Percentiles rank a stretch among this genome's conserved stretches.
phyloP scores from a whole-genome alignment of 2,888 invertebrate species.

The Drosophila barbarae region DNA sequence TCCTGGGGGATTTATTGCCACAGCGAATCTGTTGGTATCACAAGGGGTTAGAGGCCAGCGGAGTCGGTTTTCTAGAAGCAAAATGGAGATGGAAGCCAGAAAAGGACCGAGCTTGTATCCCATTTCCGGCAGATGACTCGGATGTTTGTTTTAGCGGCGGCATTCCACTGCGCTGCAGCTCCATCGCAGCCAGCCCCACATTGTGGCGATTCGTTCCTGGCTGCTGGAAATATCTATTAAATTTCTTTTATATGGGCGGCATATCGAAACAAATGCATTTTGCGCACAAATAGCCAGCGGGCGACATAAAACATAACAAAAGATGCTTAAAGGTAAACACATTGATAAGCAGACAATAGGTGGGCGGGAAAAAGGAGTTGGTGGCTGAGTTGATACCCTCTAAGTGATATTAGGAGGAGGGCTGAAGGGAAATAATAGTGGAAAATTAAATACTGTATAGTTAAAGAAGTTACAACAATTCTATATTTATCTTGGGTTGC shows the following conservation, averaged over 20 bases:
- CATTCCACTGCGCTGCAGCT: constrained; percentile 34
- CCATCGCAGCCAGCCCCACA: constrained; percentile 7
- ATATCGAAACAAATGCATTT: constrained; percentile 48
- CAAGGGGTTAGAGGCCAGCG: constrained; percentile 7
- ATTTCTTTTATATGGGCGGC: constrained; percentile 29
- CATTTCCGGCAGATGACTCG: constrained; percentile 62
- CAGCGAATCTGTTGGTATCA: constrained; percentile 46
- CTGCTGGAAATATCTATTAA: constrained; percentile 31
- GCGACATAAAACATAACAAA: constrained; percentile 28
- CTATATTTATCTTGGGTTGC: not conserved
- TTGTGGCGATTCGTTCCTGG: constrained; percentile 15
- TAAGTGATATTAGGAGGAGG: not conserved
- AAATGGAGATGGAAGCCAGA: constrained; percentile 20
- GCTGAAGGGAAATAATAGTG: not conserved
- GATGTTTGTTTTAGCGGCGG: constrained; percentile 52
- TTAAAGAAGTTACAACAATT: not conserved
- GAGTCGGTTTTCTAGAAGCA: not conserved
- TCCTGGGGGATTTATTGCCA: constrained; percentile 58
- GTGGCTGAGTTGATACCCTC: not conserved
- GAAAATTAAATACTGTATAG: not conserved
- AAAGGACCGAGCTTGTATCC: constrained; percentile 37
- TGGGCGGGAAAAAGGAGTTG: not conserved
- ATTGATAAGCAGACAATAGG: constrained; percentile 18
- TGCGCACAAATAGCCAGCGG: constrained; percentile 42
- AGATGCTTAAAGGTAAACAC: constrained; percentile 37